phyloP scores from a whole-genome alignment of 2,888 invertebrate genomes.

The Noctuana brunneofusca region DNA sequence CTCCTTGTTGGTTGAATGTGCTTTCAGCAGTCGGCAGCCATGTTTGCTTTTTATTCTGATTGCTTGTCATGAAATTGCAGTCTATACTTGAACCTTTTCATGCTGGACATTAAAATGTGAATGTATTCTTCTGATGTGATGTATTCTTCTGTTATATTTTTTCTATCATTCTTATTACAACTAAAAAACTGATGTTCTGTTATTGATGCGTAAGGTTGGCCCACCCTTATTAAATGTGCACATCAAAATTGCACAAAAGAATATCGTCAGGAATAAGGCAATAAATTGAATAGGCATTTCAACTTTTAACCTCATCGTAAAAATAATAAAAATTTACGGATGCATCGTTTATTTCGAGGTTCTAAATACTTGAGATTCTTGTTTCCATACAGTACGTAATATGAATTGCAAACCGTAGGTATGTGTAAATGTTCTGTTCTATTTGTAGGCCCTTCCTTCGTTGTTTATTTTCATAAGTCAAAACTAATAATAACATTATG shows the following conservation, averaged over 20 bases:
- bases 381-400: conserved; percentile 65
- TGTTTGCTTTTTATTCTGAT: conserved; percentile 26
- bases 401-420: conserved; percentile 65
- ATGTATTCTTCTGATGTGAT: neutral
- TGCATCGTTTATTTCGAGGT: conserved; percentile 53
- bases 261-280: conserved; percentile 17
- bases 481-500: neutral
- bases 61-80: conserved; percentile 26
- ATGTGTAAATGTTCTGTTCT: conserved; percentile 37
- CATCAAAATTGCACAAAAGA: conserved; percentile 7
- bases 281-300: conserved; percentile 26
- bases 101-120: neutral
- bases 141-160: neutral
- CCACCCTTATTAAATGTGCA: conserved; percentile 4
- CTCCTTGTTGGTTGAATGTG: conserved; percentile 33
- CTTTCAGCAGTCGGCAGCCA: conserved; percentile 31
- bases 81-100: neutral
- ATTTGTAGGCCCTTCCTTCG: neutral
- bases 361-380: conserved; percentile 71
- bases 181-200: neutral
- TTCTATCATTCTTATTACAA: no score
- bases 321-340: conserved; percentile 52
- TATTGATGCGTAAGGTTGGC: neutral
- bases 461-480: neutral
- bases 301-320: conserved; percentile 46